Conservation (phyloP, 1,140 invertebrate genomes). For the Caerostris extrusa region DNA sequence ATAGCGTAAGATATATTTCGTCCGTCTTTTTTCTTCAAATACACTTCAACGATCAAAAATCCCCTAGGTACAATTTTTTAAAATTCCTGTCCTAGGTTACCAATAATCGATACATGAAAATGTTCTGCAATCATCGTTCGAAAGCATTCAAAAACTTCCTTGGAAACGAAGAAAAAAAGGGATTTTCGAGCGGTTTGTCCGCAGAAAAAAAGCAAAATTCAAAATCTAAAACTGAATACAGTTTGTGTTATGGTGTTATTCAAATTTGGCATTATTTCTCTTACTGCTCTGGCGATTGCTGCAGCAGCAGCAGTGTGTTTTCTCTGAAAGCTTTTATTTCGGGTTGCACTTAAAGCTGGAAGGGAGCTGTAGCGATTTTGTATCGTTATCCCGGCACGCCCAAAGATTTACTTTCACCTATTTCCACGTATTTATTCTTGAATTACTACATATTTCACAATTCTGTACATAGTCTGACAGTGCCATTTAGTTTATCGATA, state of each 20-base stretch:
- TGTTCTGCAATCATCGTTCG: neutral
- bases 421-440: constrained; percentile 51
- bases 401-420: constrained; percentile 50
- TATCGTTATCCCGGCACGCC: constrained; percentile 7
- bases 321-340: neutral
- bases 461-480: constrained; percentile 48
- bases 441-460: constrained; percentile 69
- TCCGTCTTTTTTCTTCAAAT: neutral
- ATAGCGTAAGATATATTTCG: neutral
- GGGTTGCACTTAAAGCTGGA: neutral
- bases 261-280: neutral
- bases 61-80: neutral
- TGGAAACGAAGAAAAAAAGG: neutral
- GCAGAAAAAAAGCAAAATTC: neutral
- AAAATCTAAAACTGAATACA: neutral
- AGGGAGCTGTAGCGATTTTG: constrained; percentile 19
- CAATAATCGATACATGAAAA: neutral
- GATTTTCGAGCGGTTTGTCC: no score
- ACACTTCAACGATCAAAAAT: neutral
- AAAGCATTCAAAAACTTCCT: neutral
- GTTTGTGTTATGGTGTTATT: neutral
- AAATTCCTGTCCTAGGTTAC: neutral
- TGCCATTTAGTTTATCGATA: constrained; percentile 57
- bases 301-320: neutral
- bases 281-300: neutral